phyloP scores from a whole-genome alignment of 2,888 invertebrate species.

The Orthosia gothica region DNA sequence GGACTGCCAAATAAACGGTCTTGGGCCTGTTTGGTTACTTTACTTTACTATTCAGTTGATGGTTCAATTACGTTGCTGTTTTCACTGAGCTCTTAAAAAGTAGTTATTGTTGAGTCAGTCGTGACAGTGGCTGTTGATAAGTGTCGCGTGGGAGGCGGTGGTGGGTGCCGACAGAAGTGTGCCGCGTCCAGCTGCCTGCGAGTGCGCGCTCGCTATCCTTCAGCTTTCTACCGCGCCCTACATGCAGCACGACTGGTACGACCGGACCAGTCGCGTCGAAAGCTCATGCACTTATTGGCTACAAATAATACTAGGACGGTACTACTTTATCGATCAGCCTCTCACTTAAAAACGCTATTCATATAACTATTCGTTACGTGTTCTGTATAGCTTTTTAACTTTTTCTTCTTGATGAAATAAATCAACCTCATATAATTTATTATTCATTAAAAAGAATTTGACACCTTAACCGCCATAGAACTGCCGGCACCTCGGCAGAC shows the following conservation, averaged over 20 bases:
- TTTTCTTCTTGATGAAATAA: not conserved
- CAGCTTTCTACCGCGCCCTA: slow-evolving; percentile 55
- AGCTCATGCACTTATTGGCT: slow-evolving; percentile 39
- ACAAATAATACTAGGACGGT: slow-evolving; percentile 18
- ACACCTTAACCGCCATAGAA: slow-evolving; percentile 12
- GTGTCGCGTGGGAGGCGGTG: slow-evolving; percentile 19
- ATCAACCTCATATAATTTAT: not conserved
- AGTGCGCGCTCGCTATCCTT: slow-evolving; percentile 28
- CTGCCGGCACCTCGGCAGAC: slow-evolving; percentile 12
- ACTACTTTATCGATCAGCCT: slow-evolving; percentile 18
- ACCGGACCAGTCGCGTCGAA: slow-evolving; percentile 43
- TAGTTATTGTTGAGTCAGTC: slow-evolving; percentile 16
- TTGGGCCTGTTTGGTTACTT: not conserved
- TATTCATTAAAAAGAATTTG: slow-evolving; percentile 14
- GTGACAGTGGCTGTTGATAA: slow-evolving; percentile 12
- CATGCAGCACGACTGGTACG: slow-evolving; percentile 46
- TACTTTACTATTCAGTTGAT: not conserved
- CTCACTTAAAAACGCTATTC: slow-evolving; percentile 6
- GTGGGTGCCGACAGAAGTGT: not conserved
- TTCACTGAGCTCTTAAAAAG: slow-evolving; percentile 23
- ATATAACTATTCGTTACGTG: not conserved
- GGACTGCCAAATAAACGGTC: not conserved
- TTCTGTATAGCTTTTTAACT: not conserved
- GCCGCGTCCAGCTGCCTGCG: slow-evolving; percentile 6
- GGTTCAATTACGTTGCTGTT: slow-evolving; percentile 9